phyloP scores from a whole-genome alignment of 2,797 vertebrate genomes.

The Danio choprae region DNA sequence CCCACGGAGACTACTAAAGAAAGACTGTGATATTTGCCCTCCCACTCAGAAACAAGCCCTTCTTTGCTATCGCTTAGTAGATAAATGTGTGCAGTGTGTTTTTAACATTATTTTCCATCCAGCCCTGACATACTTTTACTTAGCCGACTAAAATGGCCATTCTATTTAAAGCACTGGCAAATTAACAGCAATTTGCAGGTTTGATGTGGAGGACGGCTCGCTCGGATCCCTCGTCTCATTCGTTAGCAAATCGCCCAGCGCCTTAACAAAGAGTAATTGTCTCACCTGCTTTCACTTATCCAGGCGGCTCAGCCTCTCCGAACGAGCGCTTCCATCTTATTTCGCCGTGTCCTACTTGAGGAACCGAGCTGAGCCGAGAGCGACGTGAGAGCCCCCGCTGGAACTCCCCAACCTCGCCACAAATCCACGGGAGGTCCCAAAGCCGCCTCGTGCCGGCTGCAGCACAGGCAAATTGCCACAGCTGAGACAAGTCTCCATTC shows the following conservation, averaged over 20 bases:
- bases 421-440: slow-evolving; percentile 62
- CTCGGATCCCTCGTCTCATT: slow-evolving; percentile 28
- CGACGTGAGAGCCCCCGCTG: slow-evolving; percentile 5
- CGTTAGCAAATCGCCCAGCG: slow-evolving; percentile 39
- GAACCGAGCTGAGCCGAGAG: slow-evolving; percentile 11
- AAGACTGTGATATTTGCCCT: slow-evolving; percentile 10
- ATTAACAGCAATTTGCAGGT: slow-evolving; percentile 33
- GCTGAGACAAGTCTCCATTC: slow-evolving; percentile 72
- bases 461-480: slow-evolving; percentile 70
- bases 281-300: slow-evolving; percentile 46
- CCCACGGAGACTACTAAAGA: slow-evolving; percentile 20
- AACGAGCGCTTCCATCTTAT: slow-evolving; percentile 45
- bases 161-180: slow-evolving; percentile 32
- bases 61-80: neutral
- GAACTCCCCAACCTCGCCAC: slow-evolving; percentile 3
- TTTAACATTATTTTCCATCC: slow-evolving; percentile 15
- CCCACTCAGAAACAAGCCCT: neutral
- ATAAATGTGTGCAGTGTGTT: neutral
- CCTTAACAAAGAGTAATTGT: slow-evolving; percentile 50
- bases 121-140: slow-evolving; percentile 8
- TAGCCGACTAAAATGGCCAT: neutral
- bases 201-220: neutral
- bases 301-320: slow-evolving; percentile 13
- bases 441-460: slow-evolving; percentile 65
- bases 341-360: slow-evolving; percentile 46